These are phyloP conservation scores for Acrobasis suavella DNA, from an alignment of 2,888 invertebrate genomes.

Conservation along the genomic window DNA sequence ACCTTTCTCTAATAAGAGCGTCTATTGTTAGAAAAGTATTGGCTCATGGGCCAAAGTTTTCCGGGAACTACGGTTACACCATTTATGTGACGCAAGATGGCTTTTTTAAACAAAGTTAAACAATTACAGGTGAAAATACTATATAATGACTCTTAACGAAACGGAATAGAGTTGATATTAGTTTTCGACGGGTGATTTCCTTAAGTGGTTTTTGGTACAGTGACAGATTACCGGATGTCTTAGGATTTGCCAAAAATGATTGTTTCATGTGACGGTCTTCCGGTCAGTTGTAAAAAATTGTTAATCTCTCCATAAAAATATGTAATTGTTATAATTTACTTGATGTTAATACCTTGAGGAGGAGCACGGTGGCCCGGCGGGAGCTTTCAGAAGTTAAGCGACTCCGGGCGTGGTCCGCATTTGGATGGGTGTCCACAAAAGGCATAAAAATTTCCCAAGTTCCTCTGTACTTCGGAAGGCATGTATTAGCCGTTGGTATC, in stretches of 20 bases:
- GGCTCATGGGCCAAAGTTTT: constrained; percentile 9
- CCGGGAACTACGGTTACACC: constrained; percentile 13
- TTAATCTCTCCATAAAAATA: no score
- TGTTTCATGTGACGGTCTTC: background rate
- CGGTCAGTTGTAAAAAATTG: background rate
- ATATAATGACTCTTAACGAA: background rate
- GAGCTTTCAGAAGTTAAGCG: no score
- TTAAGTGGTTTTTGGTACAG: background rate
- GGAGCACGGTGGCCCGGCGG: no score
- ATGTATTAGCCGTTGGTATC: no score
- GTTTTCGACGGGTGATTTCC: background rate
- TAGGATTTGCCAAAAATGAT: constrained; percentile 2
- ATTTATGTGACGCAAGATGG: constrained; percentile 23
- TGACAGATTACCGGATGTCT: constrained; percentile 12
- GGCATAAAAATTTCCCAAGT: no score
- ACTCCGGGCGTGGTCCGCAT: no score
- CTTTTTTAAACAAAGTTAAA: constrained; percentile 11
- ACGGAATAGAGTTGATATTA: background rate
- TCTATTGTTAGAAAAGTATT: constrained; percentile 12
- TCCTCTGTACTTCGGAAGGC: no score
- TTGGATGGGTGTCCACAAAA: no score
- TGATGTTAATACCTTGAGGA: no score
- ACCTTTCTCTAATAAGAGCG: background rate
- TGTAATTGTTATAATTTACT: no score
- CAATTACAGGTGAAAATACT: background rate